Evolutionary conservation across 2,888 invertebrate species (phyloP).

Genomic region (Caenorhabditis imperialis): DNA sequence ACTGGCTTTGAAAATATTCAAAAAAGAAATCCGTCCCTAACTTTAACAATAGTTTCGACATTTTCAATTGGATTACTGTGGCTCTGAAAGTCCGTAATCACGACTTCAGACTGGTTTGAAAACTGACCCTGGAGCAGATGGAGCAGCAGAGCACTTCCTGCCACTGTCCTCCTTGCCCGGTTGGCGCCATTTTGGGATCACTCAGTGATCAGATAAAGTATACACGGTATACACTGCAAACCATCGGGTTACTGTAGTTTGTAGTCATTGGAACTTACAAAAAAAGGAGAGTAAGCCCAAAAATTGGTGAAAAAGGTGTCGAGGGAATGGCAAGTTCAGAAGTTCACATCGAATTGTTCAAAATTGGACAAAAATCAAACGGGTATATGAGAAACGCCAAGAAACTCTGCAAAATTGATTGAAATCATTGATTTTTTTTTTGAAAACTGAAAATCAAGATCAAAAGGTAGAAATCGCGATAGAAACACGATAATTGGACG

Average conservation of each 20-base stretch:
- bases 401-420: too few relatives aligned
- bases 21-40: too few relatives aligned
- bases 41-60: too few relatives aligned
- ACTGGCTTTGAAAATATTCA: not conserved
- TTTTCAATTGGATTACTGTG: too few relatives aligned
- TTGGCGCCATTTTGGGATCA: slow-evolving; percentile 64
- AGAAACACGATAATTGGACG: not conserved
- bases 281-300: not conserved
- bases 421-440: too few relatives aligned
- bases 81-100: too few relatives aligned
- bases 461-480: too few relatives aligned
- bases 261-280: not conserved
- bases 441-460: too few relatives aligned
- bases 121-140: slow-evolving; percentile 62
- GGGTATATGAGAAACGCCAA: not conserved
- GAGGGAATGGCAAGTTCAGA: too few relatives aligned
- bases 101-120: too few relatives aligned
- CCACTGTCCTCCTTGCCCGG: slow-evolving; percentile 70
- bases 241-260: not conserved
- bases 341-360: too few relatives aligned
- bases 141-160: slow-evolving; percentile 74
- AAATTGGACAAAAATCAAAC: not conserved
- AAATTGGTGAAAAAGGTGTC: not conserved
- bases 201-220: slow-evolving; percentile 45
- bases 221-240: slow-evolving; percentile 67